Base-by-base conservation (phyloP, 2,888 invertebrate species). In the Drosophila sordidula region DNA sequence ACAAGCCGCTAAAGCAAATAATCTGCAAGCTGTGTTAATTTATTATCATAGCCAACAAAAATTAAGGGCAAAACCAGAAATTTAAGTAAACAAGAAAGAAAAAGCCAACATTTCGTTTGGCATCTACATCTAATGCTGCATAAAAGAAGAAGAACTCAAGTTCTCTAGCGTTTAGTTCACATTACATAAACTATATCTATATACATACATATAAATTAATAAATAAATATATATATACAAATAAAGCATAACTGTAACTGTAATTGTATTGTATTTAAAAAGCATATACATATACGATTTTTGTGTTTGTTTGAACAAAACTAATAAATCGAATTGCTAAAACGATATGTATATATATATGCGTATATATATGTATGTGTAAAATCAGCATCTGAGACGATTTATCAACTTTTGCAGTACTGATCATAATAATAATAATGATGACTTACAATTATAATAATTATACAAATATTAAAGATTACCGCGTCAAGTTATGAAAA, bases 21-120 rank as follows among this genome's bases (percentile, higher is more conserved):
- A 57, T 67, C 50, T 69, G 62, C 80, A 70, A 83, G 68, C 68
- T 78, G 79, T 78, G 85, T 81, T 78, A 69, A 70, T 58, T 44
- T 66, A 50, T 45, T 54, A 45, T 38, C 62, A 69, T 63, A 69
- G 63, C 51, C 42, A 67, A 36, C 49, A 44, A 36, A 41, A 52
- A 57, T 61, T 61, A 52, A 36, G 45, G 56, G 25, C 25, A 39
- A 57, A 38, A 38, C 14, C 2, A 52, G 22, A 34, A 34, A 39
- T 29, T 29, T 4, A 34, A 34, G 18, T 39, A 55, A 54, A 51
- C 55, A 25, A 41, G 39, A 51, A 41, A n/a, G n/a, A 45, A 32
- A 29, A 29, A 9, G 29, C 29, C n/a, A 34, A 54, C 41, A 39
- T 51, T 73, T 74, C 39, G 46, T 51, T 46, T 62, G 44, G 29